Conservation (phyloP, 2,888 invertebrate species). For the Trissolcus brochymenae region DNA sequence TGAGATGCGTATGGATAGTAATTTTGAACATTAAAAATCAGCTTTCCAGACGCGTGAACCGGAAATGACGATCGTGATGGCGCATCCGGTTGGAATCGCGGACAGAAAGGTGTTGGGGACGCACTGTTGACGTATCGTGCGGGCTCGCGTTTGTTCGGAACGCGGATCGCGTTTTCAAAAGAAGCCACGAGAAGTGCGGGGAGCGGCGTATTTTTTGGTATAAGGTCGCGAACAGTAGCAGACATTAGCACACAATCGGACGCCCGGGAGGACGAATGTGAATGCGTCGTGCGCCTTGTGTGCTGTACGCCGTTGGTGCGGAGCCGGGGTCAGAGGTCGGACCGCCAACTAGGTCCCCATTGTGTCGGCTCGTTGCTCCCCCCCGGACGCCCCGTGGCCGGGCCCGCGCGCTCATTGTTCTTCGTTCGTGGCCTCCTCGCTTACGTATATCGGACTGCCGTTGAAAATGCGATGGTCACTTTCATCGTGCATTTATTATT, state of each 20-base stretch:
- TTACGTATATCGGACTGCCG: constrained; percentile 52
- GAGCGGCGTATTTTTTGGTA: constrained; percentile 54
- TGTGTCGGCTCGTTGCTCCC: constrained; percentile 70
- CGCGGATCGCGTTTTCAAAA: constrained; percentile 43
- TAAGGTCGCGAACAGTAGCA: constrained; percentile 66
- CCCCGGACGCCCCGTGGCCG: constrained; percentile 39
- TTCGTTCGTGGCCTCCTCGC: constrained; percentile 49
- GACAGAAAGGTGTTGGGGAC: constrained; percentile 33
- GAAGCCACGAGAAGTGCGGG: constrained; percentile 14
- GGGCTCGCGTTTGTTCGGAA: constrained; percentile 42
- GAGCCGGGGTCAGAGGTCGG: constrained; percentile 73
- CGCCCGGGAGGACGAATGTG: constrained; percentile 71
- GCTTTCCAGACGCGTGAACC: constrained; percentile 45
- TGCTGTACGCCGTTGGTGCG: constrained; percentile 60
- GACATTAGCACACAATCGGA: constrained; percentile 76
- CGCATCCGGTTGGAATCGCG: constrained; percentile 48
- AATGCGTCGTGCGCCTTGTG: constrained; percentile 62
- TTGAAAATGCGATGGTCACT: constrained; percentile 58
- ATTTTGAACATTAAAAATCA: constrained; percentile 9
- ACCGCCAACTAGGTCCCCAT: constrained; percentile 74
- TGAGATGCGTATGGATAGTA: too few relatives aligned
- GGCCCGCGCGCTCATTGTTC: constrained; percentile 72
- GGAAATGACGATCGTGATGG: constrained; percentile 40
- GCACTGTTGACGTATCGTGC: constrained; percentile 44
- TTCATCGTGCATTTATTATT: constrained; percentile 58